phyloP scores from a whole-genome alignment of 1,140 invertebrate genomes.

The Ostrea denselamellosa region DNA sequence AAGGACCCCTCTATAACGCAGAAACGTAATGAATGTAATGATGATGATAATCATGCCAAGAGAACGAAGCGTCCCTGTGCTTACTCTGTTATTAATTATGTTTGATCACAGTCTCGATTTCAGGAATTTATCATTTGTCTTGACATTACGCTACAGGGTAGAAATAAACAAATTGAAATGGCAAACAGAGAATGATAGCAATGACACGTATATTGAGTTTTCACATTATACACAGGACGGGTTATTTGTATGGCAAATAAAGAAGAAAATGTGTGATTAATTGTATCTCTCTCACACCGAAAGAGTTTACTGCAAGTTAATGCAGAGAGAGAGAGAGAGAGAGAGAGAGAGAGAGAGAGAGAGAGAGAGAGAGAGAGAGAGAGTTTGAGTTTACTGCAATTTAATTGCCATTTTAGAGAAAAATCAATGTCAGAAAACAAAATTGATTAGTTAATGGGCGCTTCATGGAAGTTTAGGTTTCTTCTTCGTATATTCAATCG shows the following conservation, averaged over 20 bases:
- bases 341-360: neutral
- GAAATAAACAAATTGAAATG: conserved; percentile 2
- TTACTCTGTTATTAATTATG: conserved; percentile 20
- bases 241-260: neutral
- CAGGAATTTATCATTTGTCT: conserved; percentile 5
- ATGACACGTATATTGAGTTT: conserved; percentile 5
- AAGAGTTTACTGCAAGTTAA: neutral
- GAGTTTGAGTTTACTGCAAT: conserved; percentile 37
- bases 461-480: neutral
- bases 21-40: too few relatives aligned
- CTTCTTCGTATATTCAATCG: conserved; percentile 6
- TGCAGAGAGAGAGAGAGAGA: conserved; percentile 8
- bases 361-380: conserved; percentile 46
- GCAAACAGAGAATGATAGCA: conserved; percentile 2
- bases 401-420: conserved; percentile 13
- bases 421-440: conserved; percentile 15
- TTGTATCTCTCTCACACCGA: too few relatives aligned
- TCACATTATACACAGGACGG: neutral
- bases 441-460: conserved; percentile 34
- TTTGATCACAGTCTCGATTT: neutral
- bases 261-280: too few relatives aligned
- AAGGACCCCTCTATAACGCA: too few relatives aligned
- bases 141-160: neutral
- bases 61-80: neutral
- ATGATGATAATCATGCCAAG: too few relatives aligned